Conservation (phyloP, 2,113 vertebrate species). For the Microcebus griseorufus region DNA sequence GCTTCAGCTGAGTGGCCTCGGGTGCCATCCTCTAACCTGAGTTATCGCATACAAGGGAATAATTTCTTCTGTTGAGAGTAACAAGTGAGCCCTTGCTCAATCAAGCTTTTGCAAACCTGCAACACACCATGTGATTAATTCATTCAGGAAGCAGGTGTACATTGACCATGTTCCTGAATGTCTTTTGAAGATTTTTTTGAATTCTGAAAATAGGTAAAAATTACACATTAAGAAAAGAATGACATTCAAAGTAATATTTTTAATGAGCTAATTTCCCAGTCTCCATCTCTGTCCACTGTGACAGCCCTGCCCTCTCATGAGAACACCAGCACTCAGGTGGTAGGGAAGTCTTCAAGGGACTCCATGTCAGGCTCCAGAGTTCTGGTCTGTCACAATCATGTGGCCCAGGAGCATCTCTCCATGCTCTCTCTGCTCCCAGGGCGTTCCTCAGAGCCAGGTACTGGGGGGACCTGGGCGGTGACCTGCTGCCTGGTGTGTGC, state of each 20-base stretch:
- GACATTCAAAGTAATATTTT: not conserved
- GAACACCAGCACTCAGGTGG: not conserved
- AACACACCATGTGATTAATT: not conserved
- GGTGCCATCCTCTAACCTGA: rapidly evolving
- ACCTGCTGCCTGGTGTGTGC: rapidly evolving
- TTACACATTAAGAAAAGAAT: not conserved
- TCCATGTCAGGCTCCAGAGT: not conserved
- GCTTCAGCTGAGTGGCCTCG: not conserved
- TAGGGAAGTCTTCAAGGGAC: no score
- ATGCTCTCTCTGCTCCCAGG: not conserved
- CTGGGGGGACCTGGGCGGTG: not conserved
- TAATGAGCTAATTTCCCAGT: not conserved
- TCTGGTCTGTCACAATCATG: not conserved
- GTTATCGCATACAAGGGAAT: not conserved
- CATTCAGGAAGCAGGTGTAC: not conserved
- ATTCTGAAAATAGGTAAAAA: not conserved
- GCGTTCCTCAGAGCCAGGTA: not conserved
- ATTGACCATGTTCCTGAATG: not conserved
- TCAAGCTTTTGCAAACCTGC: no score
- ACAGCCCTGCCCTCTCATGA: rapidly evolving
- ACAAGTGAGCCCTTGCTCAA: no score
- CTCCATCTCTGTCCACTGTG: not conserved
- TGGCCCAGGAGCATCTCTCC: no score
- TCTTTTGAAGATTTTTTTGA: not conserved
- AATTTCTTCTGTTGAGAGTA: not conserved